Evolutionary conservation across 2,797 vertebrate species (phyloP).

Genomic region (Epinephelus malabaricus): DNA sequence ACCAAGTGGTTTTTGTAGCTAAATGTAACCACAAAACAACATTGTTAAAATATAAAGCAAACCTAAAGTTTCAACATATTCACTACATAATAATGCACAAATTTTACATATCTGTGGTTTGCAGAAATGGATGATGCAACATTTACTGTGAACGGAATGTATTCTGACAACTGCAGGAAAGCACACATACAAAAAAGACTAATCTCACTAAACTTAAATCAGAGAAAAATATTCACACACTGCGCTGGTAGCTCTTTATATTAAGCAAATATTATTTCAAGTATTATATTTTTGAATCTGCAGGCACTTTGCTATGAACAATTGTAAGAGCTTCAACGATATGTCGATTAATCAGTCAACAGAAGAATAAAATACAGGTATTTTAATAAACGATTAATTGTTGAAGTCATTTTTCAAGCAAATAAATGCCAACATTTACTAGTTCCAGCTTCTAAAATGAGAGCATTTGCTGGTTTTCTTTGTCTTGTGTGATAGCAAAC

Average conservation of each 20-base stretch:
- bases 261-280: neutral
- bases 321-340: too few relatives aligned
- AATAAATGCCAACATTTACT: too few relatives aligned
- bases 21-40: too few relatives aligned
- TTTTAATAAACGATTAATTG: neutral
- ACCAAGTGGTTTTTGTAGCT: too few relatives aligned
- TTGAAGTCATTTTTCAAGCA: neutral
- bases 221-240: neutral
- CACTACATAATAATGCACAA: too few relatives aligned
- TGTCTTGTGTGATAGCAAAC: neutral
- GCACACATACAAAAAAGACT: neutral
- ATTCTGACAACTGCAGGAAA: neutral
- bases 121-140: too few relatives aligned
- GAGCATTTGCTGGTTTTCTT: neutral
- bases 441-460: neutral
- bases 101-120: too few relatives aligned
- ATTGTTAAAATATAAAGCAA: too few relatives aligned
- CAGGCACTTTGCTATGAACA: too few relatives aligned
- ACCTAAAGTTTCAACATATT: too few relatives aligned
- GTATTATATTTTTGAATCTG: neutral
- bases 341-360: too few relatives aligned
- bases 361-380: too few relatives aligned
- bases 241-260: neutral
- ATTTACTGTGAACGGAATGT: neutral
- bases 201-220: neutral